Conservation (phyloP, 1,140 invertebrate species). For the Andricus grossulariae region DNA sequence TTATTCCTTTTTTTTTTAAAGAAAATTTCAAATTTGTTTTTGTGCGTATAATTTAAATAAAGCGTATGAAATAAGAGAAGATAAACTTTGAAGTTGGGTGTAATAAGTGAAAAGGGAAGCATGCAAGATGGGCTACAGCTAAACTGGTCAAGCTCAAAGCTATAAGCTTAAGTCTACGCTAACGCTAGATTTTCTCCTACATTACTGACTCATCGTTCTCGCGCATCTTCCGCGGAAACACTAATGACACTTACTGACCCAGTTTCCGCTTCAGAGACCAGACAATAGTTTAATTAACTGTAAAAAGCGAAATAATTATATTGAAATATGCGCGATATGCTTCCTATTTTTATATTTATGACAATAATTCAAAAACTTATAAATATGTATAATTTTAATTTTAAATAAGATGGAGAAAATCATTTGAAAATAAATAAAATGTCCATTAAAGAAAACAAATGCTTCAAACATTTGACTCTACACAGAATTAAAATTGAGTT, state of each 20-base stretch:
- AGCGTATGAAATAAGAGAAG: conserved; percentile 41
- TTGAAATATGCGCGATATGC: background rate
- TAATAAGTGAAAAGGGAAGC: conserved; percentile 44
- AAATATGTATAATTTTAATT: too few species aligned
- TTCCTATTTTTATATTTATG: background rate
- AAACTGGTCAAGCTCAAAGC: conserved; percentile 41
- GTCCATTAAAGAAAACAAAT: too few species aligned
- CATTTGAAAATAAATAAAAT: too few species aligned
- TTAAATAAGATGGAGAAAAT: too few species aligned
- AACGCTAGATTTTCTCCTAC: conserved; percentile 37
- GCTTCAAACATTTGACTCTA: too few species aligned
- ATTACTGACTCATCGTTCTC: conserved; percentile 52
- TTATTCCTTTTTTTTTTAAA: too few species aligned
- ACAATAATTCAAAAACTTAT: too few species aligned
- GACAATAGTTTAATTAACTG: conserved; percentile 10
- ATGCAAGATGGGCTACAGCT: conserved; percentile 28
- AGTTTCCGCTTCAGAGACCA: conserved; percentile 6
- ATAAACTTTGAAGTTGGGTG: conserved; percentile 35
- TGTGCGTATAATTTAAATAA: background rate
- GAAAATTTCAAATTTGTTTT: background rate
- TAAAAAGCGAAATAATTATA: background rate
- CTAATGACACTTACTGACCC: conserved; percentile 34
- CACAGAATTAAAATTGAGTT: too few species aligned
- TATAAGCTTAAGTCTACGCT: conserved; percentile 32
- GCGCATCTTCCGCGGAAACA: conserved; percentile 52